phyloP scores from a whole-genome alignment of 2,797 vertebrate genomes.

The Somateria mollissima region DNA sequence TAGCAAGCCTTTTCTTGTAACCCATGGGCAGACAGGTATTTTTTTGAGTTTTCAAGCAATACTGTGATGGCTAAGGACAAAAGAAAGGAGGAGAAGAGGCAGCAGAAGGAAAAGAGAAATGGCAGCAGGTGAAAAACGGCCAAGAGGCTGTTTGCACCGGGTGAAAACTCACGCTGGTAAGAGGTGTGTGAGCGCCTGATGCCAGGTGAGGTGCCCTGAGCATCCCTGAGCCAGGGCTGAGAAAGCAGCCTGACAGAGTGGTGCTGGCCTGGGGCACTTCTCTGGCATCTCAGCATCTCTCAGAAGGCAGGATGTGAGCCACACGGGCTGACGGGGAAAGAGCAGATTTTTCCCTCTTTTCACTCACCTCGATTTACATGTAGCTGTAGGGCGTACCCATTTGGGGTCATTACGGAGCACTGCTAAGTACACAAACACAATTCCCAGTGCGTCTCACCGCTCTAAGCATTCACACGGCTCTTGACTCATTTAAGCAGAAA shows the following conservation, averaged over 20 bases:
- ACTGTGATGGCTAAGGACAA: background rate
- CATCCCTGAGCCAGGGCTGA: background rate
- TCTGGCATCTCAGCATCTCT: background rate
- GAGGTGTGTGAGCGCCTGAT: background rate
- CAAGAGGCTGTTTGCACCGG: background rate
- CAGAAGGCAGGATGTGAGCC: background rate
- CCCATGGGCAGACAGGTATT: background rate
- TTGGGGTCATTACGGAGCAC: slow-evolving; percentile 48
- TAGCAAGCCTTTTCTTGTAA: slow-evolving; percentile 1
- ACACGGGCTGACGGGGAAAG: background rate
- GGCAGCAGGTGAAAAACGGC: background rate
- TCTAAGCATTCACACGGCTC: slow-evolving; percentile 51
- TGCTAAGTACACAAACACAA: slow-evolving; percentile 72
- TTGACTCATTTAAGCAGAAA: slow-evolving; percentile 63
- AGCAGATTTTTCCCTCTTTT: background rate
- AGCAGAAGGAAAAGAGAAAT: background rate
- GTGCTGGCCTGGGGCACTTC: background rate
- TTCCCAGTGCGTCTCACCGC: slow-evolving; percentile 35
- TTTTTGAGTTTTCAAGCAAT: background rate
- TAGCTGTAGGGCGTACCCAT: background rate
- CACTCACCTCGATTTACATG: background rate
- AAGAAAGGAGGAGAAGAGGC: background rate
- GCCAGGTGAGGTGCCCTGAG: background rate
- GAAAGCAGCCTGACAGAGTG: background rate
- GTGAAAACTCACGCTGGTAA: background rate